Evolutionary conservation across 2,113 vertebrate species (phyloP), one percentile per base, ranked within the genome.

Genomic region (Oxyura jamaicensis): DNA sequence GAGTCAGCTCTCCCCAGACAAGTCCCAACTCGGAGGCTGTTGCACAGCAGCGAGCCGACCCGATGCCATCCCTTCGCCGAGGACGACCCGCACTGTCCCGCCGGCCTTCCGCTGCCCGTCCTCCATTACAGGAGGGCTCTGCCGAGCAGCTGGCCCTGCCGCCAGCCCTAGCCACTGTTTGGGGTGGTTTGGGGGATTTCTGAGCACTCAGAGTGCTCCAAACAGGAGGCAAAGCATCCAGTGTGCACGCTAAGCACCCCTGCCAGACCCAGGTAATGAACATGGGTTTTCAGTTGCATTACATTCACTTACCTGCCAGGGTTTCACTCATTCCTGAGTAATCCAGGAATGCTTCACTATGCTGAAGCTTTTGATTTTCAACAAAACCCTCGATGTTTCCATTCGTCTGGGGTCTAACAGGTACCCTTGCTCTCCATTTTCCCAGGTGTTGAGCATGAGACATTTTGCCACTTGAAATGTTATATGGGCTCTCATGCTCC

Each of bases 101-200:
- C 0, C 1, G 42, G 53, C 28, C 31, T 53, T 35, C 48, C 5
- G 35, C 26, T 31, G 41, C 16, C 52, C 72, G 5, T 58, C 58
- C 15, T 5, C 29, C 46, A n/a, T 52, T 14, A 1, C 0, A 0
- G 41, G 19, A 22, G 1, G 8, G 79, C 68, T 53, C 75, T 36
- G 78, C 62, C 0, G 0, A 41, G 36, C 25, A 75, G 67, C 55
- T 3, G 4, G 78, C 67, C 79, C n/a, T 1, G 0, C n/a, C 4
- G 1, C 8, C 74, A 91, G 58, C 87, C 50, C 0, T 0, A 56
- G 82, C 3, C 4, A 67, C 19, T 53, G 62, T 73, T 31, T n/a
- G 12, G 0, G 35, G 71, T 83, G 94, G 95, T 91, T 91, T 89
- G 81, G 67, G 86, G 39, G 33, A 88, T 94, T 90, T 90, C 39